Evolutionary conservation across 2,888 invertebrate species (phyloP).

Genomic region (Athalia cordata): DNA sequence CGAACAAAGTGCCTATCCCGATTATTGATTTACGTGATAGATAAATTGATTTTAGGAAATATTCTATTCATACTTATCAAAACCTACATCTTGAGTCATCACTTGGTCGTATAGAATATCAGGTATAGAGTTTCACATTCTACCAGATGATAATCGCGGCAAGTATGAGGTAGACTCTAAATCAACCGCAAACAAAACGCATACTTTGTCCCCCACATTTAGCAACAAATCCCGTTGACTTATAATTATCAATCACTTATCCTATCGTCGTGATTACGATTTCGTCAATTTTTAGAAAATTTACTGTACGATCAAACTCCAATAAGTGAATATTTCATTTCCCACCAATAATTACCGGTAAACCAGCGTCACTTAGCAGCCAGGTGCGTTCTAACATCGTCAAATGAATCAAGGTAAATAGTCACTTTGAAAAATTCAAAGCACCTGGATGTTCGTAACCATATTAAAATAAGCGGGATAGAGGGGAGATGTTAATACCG

Average conservation of each 20-base stretch:
- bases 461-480: neutral
- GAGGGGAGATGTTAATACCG: neutral
- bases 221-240: neutral
- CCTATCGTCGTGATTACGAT: no score
- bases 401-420: no score
- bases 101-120: neutral
- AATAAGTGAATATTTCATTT: no score
- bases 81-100: neutral
- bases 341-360: no score
- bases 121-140: conserved; percentile 30
- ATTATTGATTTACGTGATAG: conserved; percentile 18
- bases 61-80: neutral
- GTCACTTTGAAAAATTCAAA: no score
- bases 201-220: neutral
- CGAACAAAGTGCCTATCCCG: neutral
- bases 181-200: no score
- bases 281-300: no score
- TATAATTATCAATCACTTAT: neutral
- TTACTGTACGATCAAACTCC: no score
- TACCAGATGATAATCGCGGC: neutral
- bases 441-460: no score
- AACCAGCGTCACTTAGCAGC: no score
- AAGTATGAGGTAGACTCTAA: no score
- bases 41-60: conserved; percentile 33
- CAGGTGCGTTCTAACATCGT: no score